Percentiles rank a stretch among this genome's conserved stretches.
phyloP scores from a whole-genome alignment of 2,797 vertebrate genomes.

The Myotis myotis region DNA sequence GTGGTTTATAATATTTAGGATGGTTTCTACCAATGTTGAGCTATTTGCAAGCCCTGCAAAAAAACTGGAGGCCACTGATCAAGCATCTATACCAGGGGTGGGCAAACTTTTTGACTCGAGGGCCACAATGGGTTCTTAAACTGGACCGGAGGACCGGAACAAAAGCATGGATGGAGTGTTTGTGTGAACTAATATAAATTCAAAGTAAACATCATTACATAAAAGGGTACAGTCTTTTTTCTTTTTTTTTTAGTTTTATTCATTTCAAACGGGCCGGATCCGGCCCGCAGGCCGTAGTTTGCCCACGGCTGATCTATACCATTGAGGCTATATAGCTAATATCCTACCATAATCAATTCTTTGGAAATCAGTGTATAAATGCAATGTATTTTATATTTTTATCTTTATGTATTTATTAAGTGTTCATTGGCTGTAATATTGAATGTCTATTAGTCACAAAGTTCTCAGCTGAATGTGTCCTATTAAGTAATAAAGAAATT shows the following conservation, averaged over 20 bases:
- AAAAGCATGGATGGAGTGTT: too few species aligned
- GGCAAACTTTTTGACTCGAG: too few species aligned
- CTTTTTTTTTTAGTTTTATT: too few species aligned
- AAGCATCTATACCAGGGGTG: not conserved
- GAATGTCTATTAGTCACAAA: conserved; percentile 10
- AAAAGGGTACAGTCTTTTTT: too few species aligned
- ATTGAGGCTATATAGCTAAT: not conserved
- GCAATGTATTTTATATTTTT: not conserved
- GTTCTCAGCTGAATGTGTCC: conserved; percentile 32
- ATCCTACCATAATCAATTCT: not conserved
- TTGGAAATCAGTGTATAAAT: not conserved
- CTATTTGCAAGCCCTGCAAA: not conserved
- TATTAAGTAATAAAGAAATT: conserved; percentile 50
- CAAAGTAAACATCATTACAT: too few species aligned
- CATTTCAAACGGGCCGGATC: too few species aligned
- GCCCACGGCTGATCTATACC: not conserved
- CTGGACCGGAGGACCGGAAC: too few species aligned
- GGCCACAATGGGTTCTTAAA: too few species aligned
- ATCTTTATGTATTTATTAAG: conserved; percentile 38
- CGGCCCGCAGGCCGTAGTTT: too few species aligned
- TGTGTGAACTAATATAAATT: too few species aligned
- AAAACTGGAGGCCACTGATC: not conserved
- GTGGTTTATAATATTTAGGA: not conserved
- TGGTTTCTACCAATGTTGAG: not conserved
- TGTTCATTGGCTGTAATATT: not conserved